Conservation (phyloP, 2,888 invertebrate genomes). For the Xanthostigma xanthostigma region DNA sequence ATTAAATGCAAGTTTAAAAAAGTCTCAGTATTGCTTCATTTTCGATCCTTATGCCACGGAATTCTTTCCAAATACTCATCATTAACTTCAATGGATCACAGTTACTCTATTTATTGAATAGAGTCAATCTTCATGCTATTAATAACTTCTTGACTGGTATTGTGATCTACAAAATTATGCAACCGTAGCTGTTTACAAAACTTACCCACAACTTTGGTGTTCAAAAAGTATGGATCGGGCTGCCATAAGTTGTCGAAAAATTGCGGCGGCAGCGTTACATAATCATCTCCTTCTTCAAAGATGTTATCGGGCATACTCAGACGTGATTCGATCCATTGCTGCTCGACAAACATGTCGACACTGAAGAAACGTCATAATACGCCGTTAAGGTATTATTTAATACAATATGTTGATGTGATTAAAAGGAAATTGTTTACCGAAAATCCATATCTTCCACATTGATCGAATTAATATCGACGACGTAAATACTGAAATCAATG, state of each 20-base stretch:
- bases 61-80: no score
- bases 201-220: conserved; percentile 71
- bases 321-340: conserved; percentile 67
- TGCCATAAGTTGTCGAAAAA: conserved; percentile 79
- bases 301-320: conserved; percentile 60
- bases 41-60: no score
- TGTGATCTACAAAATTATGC: no score
- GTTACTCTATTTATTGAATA: no score
- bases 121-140: no score
- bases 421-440: conserved; percentile 38
- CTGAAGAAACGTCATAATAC: conserved; percentile 28
- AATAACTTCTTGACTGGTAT: no score
- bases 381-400: not conserved
- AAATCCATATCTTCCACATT: conserved; percentile 84
- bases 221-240: conserved; percentile 72
- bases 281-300: conserved; percentile 67
- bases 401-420: not conserved
- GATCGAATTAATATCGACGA: conserved; percentile 75
- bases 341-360: conserved; percentile 73
- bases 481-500: conserved; percentile 68
- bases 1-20: no score
- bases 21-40: no score
- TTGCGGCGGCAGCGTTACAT: conserved; percentile 62
- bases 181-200: not conserved
- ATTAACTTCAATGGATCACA: no score